Conservation (phyloP, 2,797 vertebrate species). For the Paedocypris micromegethes region DNA sequence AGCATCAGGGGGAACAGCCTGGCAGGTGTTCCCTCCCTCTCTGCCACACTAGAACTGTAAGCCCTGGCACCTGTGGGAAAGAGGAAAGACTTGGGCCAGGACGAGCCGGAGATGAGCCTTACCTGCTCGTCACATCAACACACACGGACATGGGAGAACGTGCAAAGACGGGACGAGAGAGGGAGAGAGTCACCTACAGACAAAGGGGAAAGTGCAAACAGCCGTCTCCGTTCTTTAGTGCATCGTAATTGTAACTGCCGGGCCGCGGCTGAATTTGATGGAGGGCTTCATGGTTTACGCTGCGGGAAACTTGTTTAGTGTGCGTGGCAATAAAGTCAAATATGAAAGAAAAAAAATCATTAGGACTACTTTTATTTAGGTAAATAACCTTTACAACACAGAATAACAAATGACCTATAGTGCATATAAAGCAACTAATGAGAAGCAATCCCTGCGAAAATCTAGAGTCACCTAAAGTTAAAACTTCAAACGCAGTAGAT, state of each 20-base stretch:
- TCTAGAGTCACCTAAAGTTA: neutral
- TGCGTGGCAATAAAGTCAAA: neutral
- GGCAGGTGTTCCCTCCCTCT: constrained; percentile 76
- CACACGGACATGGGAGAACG: neutral
- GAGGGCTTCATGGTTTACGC: constrained; percentile 55
- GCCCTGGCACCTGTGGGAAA: constrained; percentile 69
- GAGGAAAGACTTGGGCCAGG: constrained; percentile 45
- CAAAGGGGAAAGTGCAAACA: constrained; percentile 44
- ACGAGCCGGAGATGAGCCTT: neutral
- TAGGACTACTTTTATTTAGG: neutral
- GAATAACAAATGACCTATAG: neutral
- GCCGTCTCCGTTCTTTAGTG: constrained; percentile 59
- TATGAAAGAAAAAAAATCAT: neutral
- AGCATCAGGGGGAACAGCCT: constrained; percentile 71
- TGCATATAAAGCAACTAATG: neutral
- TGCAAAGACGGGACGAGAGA: neutral
- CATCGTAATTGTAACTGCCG: constrained; percentile 54
- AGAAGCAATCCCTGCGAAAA: neutral
- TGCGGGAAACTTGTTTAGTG: constrained; percentile 21
- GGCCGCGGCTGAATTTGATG: constrained; percentile 59
- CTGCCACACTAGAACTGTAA: constrained; percentile 40
- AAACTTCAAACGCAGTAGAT: neutral
- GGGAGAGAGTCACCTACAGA: neutral
- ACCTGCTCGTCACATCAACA: constrained; percentile 12
- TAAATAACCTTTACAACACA: constrained; percentile 2